A percentile compares a stretch with the other conserved stretches of the same genome.
phyloP scores from a whole-genome alignment of 2,113 vertebrate species.

The Calidris pygmaea region DNA sequence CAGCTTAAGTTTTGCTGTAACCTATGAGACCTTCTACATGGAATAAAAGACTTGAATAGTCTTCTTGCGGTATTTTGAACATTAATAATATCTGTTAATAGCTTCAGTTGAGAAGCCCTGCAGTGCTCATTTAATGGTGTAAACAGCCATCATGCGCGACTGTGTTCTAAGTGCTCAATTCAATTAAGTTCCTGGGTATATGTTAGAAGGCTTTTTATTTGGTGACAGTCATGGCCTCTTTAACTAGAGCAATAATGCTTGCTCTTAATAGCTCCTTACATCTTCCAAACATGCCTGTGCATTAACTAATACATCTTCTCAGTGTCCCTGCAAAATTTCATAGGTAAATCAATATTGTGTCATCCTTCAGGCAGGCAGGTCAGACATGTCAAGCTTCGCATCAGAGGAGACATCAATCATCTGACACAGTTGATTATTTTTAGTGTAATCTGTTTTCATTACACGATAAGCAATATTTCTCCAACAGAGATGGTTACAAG shows the following conservation, averaged over 20 bases:
- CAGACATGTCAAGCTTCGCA: constrained; percentile 17
- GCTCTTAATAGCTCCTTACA: constrained; percentile 3
- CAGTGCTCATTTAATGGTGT: neutral
- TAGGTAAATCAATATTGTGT: constrained; percentile 39
- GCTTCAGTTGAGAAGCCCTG: neutral
- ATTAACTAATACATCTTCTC: constrained; percentile 17
- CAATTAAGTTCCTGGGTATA: constrained; percentile 16
- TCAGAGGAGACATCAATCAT: constrained; percentile 34
- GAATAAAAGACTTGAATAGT: constrained; percentile 14
- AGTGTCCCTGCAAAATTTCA: neutral
- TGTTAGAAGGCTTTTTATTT: constrained; percentile 16
- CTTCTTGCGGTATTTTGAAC: neutral
- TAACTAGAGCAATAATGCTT: constrained; percentile 11
- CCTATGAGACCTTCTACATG: neutral
- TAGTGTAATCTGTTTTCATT: constrained; percentile 42
- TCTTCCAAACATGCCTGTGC: neutral
- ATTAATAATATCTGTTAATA: neutral
- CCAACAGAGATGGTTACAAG: neutral
- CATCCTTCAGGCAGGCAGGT: constrained; percentile 23
- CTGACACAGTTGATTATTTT: neutral
- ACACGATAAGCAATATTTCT: neutral
- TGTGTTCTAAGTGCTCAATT: constrained; percentile 16
- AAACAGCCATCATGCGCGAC: neutral
- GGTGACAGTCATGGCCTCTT: neutral
- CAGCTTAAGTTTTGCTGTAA: neutral